A percentile compares a stretch with the other conserved stretches of the same genome.
These are phyloP conservation scores for Salminus brasiliensis DNA, from an alignment of 2,113 vertebrate species.

Conservation along the genomic window DNA sequence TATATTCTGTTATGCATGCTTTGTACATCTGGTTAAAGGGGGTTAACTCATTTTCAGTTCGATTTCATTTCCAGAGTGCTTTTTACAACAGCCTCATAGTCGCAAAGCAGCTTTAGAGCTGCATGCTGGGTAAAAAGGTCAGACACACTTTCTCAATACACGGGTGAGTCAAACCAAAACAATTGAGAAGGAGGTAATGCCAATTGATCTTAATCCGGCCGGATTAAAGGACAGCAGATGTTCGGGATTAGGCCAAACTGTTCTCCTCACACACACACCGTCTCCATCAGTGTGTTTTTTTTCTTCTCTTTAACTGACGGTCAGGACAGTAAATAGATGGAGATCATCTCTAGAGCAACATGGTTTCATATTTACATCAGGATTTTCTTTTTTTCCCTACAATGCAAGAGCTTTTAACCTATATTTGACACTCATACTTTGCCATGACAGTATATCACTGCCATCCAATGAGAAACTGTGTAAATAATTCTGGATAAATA, in stretches of 20 bases:
- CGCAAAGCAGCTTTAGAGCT: neutral
- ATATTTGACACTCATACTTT: too few species aligned
- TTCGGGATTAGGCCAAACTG: slow-evolving; percentile 13
- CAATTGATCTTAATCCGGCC: slow-evolving; percentile 23
- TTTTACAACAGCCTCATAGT: neutral
- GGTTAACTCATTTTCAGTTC: neutral
- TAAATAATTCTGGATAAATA: too few species aligned
- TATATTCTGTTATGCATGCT: too few species aligned
- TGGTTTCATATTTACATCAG: too few species aligned
- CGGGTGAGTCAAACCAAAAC: neutral
- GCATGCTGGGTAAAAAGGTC: neutral
- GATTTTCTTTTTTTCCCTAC: too few species aligned
- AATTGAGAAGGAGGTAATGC: neutral
- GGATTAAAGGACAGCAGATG: slow-evolving; percentile 42
- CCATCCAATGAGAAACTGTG: too few species aligned
- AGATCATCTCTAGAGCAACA: neutral
- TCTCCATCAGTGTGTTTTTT: neutral
- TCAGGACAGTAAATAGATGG: neutral
- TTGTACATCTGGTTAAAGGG: too few species aligned
- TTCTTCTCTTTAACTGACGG: neutral
- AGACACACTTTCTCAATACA: neutral
- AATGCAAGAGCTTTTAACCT: too few species aligned
- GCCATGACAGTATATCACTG: too few species aligned
- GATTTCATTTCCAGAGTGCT: neutral
- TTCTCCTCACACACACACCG: neutral